phyloP scores from a whole-genome alignment of 2,888 invertebrate genomes.

The Pammene fasciana region DNA sequence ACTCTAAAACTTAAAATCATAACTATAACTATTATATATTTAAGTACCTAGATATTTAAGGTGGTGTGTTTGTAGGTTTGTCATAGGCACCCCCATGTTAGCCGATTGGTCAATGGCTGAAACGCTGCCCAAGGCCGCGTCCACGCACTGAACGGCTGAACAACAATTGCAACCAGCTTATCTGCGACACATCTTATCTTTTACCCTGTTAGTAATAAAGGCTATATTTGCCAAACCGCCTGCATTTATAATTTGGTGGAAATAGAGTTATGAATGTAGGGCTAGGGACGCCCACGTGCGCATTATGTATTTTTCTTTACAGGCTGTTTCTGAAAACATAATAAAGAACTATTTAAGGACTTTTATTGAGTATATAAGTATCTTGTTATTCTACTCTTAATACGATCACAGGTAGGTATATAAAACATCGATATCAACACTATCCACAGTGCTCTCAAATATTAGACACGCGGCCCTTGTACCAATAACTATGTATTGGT shows the following conservation, averaged over 20 bases:
- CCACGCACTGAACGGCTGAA: slow-evolving; percentile 17
- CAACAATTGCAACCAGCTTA: background rate
- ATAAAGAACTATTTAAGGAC: background rate
- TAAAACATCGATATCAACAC: too few relatives aligned
- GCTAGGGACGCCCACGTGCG: slow-evolving; percentile 26
- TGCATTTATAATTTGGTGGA: background rate
- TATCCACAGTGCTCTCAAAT: too few relatives aligned
- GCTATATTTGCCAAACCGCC: background rate
- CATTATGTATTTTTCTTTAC: slow-evolving; percentile 21
- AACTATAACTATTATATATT: too few relatives aligned
- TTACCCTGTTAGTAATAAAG: background rate
- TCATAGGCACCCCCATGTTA: background rate
- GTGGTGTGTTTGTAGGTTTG: background rate
- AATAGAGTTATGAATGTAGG: slow-evolving; percentile 19
- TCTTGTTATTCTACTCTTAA: too few relatives aligned
- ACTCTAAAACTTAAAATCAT: too few relatives aligned
- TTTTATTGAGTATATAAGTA: too few relatives aligned
- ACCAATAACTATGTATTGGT: too few relatives aligned
- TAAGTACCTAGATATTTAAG: too few relatives aligned
- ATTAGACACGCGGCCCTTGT: too few relatives aligned
- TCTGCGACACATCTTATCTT: background rate
- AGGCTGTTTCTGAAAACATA: slow-evolving; percentile 12
- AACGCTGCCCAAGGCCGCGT: slow-evolving; percentile 29
- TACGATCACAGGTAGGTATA: too few relatives aligned
- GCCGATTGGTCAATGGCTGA: slow-evolving; percentile 24